These are phyloP conservation scores for Accipiter cooperii DNA, from an alignment of 2,113 vertebrate genomes.

Conservation along the genomic window DNA sequence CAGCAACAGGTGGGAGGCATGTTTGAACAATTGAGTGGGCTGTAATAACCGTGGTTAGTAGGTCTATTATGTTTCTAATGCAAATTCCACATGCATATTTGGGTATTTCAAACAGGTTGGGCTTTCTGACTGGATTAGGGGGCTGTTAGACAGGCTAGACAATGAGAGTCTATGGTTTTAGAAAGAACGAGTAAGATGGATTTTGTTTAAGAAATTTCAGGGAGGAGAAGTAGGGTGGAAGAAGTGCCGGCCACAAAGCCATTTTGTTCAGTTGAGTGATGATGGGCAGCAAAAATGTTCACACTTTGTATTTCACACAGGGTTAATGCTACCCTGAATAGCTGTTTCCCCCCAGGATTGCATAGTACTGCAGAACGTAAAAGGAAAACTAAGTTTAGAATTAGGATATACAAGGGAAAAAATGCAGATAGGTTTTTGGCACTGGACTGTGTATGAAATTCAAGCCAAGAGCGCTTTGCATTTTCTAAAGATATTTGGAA, in stretches of 20 bases:
- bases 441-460: slow-evolving; percentile 3
- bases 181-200: background rate
- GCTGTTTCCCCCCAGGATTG: background rate
- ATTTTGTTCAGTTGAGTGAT: slow-evolving; percentile 14
- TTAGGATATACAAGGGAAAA: slow-evolving; percentile 71
- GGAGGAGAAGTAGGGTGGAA: background rate
- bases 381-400: slow-evolving; percentile 68
- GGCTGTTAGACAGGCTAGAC: slow-evolving; percentile 28
- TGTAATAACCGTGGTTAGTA: slow-evolving; percentile 23
- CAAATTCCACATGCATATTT: slow-evolving; percentile 62
- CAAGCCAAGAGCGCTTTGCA: slow-evolving; percentile 62
- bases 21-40: slow-evolving; percentile 30
- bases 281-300: slow-evolving; percentile 28
- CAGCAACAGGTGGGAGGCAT: slow-evolving; percentile 65
- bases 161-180: background rate
- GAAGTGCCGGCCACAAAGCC: background rate
- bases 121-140: slow-evolving; percentile 30
- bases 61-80: slow-evolving; percentile 52
- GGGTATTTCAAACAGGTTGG: slow-evolving; percentile 43
- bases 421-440: slow-evolving; percentile 73
- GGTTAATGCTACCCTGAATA: slow-evolving; percentile 44
- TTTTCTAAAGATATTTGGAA: slow-evolving; percentile 77
- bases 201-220: background rate
- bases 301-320: slow-evolving; percentile 31
- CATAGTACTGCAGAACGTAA: slow-evolving; percentile 49